Conservation (phyloP, 1,140 invertebrate genomes). For the Bombus affinis region DNA sequence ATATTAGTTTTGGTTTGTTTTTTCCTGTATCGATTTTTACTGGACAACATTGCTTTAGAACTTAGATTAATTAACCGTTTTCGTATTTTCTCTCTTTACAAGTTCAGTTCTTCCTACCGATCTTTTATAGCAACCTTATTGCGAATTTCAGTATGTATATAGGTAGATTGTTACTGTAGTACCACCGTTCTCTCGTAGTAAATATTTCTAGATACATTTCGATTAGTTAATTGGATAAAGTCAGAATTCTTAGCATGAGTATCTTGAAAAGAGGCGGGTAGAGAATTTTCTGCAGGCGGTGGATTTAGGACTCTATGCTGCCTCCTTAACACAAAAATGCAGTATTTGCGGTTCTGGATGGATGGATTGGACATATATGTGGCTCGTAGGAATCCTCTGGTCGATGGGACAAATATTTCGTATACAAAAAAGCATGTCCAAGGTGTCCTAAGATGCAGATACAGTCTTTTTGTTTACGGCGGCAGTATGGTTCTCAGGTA, state of each 20-base stretch:
- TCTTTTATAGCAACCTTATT: neutral
- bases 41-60: neutral
- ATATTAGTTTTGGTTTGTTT: neutral
- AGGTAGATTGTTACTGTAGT: constrained; percentile 8
- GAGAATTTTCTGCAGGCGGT: constrained; percentile 37
- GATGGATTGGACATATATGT: constrained; percentile 59
- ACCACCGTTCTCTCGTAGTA: constrained; percentile 31
- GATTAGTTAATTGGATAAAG: neutral
- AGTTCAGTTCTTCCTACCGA: constrained; percentile 1
- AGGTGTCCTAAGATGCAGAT: constrained; percentile 65
- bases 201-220: constrained; percentile 3
- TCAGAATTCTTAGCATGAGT: constrained; percentile 26
- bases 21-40: neutral
- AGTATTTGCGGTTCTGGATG: constrained; percentile 67
- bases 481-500: constrained; percentile 68
- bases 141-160: neutral
- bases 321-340: constrained; percentile 68
- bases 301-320: constrained; percentile 63
- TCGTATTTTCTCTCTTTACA: neutral
- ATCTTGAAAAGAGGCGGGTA: constrained; percentile 41
- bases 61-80: constrained; percentile 16
- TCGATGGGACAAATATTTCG: constrained; percentile 51
- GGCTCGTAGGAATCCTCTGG: constrained; percentile 46
- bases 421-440: constrained; percentile 58
- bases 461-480: constrained; percentile 67